Evolutionary conservation across 2,888 invertebrate species (phyloP), one percentile per base, ranked within the genome.

Genomic region (Autographa gamma): DNA sequence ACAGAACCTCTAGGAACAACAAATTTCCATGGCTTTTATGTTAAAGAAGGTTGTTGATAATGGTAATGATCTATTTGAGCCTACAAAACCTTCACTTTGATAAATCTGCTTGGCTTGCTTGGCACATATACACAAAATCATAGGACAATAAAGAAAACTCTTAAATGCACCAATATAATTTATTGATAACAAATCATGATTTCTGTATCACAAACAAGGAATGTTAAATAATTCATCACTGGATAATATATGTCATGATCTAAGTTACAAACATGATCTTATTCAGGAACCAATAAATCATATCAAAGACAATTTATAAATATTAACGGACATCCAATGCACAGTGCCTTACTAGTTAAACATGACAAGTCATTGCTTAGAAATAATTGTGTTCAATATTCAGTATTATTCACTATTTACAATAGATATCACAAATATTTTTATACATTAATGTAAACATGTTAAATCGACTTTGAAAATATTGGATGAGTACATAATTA

Each of bases 351-450:
- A 63, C 69, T 77, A 74, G 32, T 54, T 63, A 48, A 65, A 65
- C 52, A 75, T 66, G 80, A 64, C 63, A 76, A 73, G 56, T 73
- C 66, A 60, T 66, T 70, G 65, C 80, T 83, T 76, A 73, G 19
- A 77, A 72, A 78, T 79, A 64, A 82, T 73, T 74, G 78, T 82
- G 82, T 85, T 74, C 80, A 82, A 85, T 84, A 84, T 84, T 77
- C 80, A 78, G 63, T 66, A 69, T 69, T 80, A 64, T 77, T 71
- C 65, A 79, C 74, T 86, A 88, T 86, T 84, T 86, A 89, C 86
- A 87, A 84, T 88, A 86, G 76, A 86, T 88, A 86, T 86, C 84
- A 88, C 85, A 89, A 83, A 84, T 75, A 84, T 73, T 80, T 72
- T 74, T 75, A 78, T 73, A 77, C 67, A 81, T 80, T 56, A 74